Conservation (phyloP, 1,140 invertebrate genomes). For the Halesus radiatus region DNA sequence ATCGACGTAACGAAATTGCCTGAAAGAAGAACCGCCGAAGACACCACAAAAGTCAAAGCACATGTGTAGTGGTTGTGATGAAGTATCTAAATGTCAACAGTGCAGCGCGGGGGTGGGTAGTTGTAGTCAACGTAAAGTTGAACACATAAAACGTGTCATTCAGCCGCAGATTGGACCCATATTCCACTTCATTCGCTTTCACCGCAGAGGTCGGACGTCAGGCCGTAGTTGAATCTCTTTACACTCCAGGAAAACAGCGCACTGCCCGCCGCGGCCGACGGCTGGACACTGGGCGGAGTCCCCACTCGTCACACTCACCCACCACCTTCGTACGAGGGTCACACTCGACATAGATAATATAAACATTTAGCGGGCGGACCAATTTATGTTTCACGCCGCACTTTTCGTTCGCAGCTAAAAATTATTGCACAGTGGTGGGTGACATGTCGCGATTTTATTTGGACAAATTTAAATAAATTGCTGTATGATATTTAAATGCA, state of each 20-base stretch:
- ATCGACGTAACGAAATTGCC: too few relatives aligned
- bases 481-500: too few relatives aligned
- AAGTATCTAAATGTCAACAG: neutral
- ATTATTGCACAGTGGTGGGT: too few relatives aligned
- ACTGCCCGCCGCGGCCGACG: neutral
- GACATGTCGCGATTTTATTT: too few relatives aligned
- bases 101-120: neutral
- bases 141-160: neutral
- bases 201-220: too few relatives aligned
- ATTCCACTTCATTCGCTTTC: slow-evolving; percentile 4
- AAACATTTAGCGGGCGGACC: too few relatives aligned
- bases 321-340: too few relatives aligned
- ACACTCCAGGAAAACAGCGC: neutral
- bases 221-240: too few relatives aligned
- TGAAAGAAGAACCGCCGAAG: neutral
- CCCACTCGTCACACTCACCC: neutral
- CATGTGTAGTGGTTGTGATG: neutral
- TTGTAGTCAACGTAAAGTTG: neutral
- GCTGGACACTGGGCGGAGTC: neutral
- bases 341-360: too few relatives aligned
- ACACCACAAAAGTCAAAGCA: neutral
- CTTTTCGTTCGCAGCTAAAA: too few relatives aligned
- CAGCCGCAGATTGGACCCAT: slow-evolving; percentile 7
- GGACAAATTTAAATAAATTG: too few relatives aligned
- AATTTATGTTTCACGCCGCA: too few relatives aligned